Base-by-base conservation (phyloP, 2,888 invertebrate genomes). In the Sphecodes monilicornis region DNA sequence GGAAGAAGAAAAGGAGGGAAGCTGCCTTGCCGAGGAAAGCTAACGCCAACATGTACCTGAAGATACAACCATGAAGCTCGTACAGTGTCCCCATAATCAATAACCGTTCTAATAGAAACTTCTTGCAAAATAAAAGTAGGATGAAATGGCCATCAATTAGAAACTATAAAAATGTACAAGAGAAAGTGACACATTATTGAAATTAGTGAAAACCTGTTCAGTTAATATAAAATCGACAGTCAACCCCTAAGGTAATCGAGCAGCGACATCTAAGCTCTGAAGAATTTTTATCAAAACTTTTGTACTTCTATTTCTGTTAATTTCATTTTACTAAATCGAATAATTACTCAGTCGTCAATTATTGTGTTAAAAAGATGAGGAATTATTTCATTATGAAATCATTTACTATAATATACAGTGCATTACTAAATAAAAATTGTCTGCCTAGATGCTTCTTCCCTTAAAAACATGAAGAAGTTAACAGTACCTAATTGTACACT, bases 31-130 rank as follows among this genome's bases (percentile, higher is more conserved):
- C 97, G 46, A 96, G 95, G 78, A 97, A 94, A 0, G 97, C 97
- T 76, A 98, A 94, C 0, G 96, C 96, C 91, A 98, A 95, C 96
- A 98, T 97, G 92, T 97, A 97, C 91, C 97, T 97, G 95, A 5
- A 95, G 70, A 22, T 22, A 10, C 11, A 66, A 36, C 1, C n/a
- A n/a, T 1, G 11, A 66, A 66, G 3, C 18, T 66, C 22, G 22
- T n/a, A 18, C 32, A 11, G 22, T 32, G 10, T 3, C 18, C 6
- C 22, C 36, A 36, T 18, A 22, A 36, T 36, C 11, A 22, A 22
- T 66, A 66, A 64, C 32, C 2, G 4, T 64, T 18, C 32, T 8
- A 18, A 18, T 32, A 32, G 6, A 64, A 16, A 11, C 3, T 8
- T 64, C 8, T 64, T 64, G 3, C 32, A 18, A 13, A 64, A 32